phyloP scores from a whole-genome alignment of 2,797 vertebrate genomes.

The Tragopan temminckii region DNA sequence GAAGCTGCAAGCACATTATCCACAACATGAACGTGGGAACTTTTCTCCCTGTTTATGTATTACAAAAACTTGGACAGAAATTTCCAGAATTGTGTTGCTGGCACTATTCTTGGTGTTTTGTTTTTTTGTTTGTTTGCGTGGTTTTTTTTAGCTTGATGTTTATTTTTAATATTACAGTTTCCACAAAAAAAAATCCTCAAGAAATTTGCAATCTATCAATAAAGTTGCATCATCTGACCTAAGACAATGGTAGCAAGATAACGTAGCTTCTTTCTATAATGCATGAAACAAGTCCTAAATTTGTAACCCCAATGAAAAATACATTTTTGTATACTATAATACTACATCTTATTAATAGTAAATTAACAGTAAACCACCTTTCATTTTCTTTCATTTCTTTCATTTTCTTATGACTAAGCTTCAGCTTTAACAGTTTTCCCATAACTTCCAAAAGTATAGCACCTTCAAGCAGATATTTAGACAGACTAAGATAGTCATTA shows the following conservation, averaged over 20 bases:
- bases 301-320: neutral
- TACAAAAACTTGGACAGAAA: neutral
- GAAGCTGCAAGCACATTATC: neutral
- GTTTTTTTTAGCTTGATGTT: neutral
- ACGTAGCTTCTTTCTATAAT: neutral
- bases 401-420: neutral
- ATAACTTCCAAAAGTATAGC: neutral
- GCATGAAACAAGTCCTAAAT: neutral
- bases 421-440: neutral
- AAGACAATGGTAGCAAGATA: neutral
- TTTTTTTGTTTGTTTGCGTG: neutral
- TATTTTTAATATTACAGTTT: neutral
- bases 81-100: too few species aligned
- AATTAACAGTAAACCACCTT: neutral
- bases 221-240: neutral
- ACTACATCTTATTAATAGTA: neutral
- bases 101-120: neutral
- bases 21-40: neutral
- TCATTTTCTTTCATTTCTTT: neutral
- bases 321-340: neutral
- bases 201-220: neutral
- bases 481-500: neutral
- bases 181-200: neutral
- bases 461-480: neutral
- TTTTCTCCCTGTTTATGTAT: neutral